Evolutionary conservation across 2,113 vertebrate species (phyloP).

Genomic region (Alethe diademata): DNA sequence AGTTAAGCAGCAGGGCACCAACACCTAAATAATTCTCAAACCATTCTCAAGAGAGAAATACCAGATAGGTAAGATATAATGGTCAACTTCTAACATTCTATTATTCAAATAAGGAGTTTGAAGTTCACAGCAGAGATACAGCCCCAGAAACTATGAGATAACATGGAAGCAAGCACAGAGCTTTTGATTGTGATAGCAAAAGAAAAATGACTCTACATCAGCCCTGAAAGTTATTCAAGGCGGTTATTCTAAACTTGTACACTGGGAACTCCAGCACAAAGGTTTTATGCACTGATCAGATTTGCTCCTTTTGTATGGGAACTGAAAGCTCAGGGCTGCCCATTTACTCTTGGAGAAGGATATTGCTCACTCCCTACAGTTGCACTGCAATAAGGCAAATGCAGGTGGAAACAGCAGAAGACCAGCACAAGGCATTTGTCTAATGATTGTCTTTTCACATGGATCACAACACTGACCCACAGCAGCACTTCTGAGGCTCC

Average conservation of each 20-base stretch:
- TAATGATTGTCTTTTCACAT: not conserved
- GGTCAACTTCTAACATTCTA: not conserved
- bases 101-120: not conserved
- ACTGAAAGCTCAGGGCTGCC: not conserved
- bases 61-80: not conserved
- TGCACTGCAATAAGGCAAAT: not conserved
- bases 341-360: not conserved
- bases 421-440: not conserved
- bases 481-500: not conserved
- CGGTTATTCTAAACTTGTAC: not conserved
- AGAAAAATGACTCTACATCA: not conserved
- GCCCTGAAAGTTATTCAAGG: not conserved
- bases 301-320: not conserved
- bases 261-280: not conserved
- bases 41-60: not conserved
- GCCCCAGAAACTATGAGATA: not conserved
- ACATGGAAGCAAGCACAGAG: not conserved
- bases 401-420: not conserved
- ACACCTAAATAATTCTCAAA: not conserved
- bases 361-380: not conserved
- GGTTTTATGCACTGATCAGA: not conserved
- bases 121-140: not conserved
- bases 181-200: not conserved
- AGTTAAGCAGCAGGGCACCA: not conserved
- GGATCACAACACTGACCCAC: not conserved